phyloP scores from a whole-genome alignment of 1,140 invertebrate genomes.

The Paracyclopina nana region DNA sequence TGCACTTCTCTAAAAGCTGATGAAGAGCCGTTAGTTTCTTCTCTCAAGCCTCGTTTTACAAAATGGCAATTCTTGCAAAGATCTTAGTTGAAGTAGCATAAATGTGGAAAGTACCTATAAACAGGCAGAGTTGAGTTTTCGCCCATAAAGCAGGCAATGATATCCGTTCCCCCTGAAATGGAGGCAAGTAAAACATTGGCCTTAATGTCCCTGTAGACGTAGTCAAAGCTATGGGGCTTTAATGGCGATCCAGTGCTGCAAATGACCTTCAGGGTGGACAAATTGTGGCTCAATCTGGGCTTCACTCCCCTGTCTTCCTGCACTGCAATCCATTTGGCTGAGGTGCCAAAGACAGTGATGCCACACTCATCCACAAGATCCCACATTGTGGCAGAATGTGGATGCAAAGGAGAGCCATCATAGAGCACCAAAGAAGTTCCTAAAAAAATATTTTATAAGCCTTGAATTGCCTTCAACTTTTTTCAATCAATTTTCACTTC shows the following conservation, averaged over 20 bases:
- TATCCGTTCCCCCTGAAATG: conserved; percentile 39
- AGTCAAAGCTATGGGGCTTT: conserved; percentile 33
- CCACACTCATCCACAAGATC: conserved; percentile 34
- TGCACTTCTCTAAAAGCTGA: too few relatives aligned
- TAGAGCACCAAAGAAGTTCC: conserved; percentile 37
- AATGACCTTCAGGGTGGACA: conserved; percentile 30
- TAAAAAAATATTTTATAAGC: too few relatives aligned
- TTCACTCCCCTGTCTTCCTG: conserved; percentile 27
- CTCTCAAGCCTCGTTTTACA: too few relatives aligned
- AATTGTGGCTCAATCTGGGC: conserved; percentile 26
- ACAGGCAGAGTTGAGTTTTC: conserved; percentile 33
- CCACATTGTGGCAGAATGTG: conserved; percentile 31
- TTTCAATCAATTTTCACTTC: too few relatives aligned
- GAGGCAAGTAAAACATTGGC: conserved; percentile 34
- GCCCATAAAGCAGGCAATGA: conserved; percentile 38
- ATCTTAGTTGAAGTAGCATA: too few relatives aligned
- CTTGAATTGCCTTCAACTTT: too few relatives aligned
- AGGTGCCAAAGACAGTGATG: conserved; percentile 36
- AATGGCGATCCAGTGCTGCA: conserved; percentile 38
- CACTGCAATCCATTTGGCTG: conserved; percentile 36
- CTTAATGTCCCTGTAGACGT: conserved; percentile 36
- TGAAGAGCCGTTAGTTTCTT: too few relatives aligned
- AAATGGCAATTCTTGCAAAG: too few relatives aligned
- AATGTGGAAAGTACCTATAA: too few relatives aligned
- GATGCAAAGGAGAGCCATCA: conserved; percentile 36